These are phyloP conservation scores for Sialis fuliginosa DNA, from an alignment of 2,888 invertebrate species.

Conservation along the genomic window DNA sequence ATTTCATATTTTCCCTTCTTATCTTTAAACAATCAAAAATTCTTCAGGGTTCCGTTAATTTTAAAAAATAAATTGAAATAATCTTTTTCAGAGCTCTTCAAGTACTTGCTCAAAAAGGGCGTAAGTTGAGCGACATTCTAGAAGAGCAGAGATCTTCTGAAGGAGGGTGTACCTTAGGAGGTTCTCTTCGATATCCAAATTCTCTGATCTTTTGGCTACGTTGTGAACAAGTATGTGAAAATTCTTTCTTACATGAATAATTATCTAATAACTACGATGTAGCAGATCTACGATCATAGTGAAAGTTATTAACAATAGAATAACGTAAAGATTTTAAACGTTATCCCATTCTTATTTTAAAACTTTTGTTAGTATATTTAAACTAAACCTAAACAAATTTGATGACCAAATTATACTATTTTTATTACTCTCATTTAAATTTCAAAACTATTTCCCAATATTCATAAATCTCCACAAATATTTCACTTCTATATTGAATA, in stretches of 20 bases:
- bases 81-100: constrained; percentile 48
- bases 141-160: constrained; percentile 41
- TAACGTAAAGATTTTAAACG: no score
- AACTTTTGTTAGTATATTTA: no score
- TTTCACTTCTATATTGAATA: no score
- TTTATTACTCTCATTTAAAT: no score
- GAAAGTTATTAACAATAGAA: no score
- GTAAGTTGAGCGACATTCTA: constrained; percentile 50
- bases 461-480: no score
- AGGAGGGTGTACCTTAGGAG: constrained; percentile 46
- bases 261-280: background rate
- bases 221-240: constrained; percentile 49
- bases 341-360: no score
- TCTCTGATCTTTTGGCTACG: constrained; percentile 71
- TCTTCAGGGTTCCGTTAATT: background rate
- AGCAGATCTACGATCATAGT: no score
- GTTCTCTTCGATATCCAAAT: constrained; percentile 55
- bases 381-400: no score
- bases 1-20: background rate
- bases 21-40: background rate
- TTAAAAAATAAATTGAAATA: background rate
- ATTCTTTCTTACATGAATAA: background rate
- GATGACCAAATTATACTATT: no score
- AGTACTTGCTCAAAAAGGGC: constrained; percentile 50
- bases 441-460: no score